Evolutionary conservation across 2,888 invertebrate species (phyloP), one percentile per base, ranked within the genome.

Genomic region (Scaeva pyrastri): DNA sequence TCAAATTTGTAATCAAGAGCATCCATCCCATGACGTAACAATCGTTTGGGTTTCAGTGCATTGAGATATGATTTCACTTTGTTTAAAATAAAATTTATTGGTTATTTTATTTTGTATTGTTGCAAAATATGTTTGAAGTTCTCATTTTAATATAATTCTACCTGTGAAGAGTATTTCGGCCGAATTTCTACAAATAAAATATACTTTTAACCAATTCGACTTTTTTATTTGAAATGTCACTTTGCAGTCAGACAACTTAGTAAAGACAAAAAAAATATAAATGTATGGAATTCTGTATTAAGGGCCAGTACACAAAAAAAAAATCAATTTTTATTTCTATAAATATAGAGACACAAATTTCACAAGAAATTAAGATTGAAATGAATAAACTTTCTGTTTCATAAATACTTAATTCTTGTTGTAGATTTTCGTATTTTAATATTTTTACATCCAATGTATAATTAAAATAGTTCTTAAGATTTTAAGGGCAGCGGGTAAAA

Each of bases 21-120:
- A 76, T 21, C 36, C n/a, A n/a, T 56, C 56, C 36, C 88, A 88
- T 91, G 91, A 91, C 91, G 91, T 91, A 91, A 91, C 90, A 89
- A 52, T 68, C 43, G 73, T 73, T 70, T 41, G 12, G 36, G 56
- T 21, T 21, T 39, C 14, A 50, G 48, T 8, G 0, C 8, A 48
- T 23, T 31, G 7, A 2, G 4, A 12, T 6, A 0, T 10, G 2
- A 14, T 8, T 21, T 14, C 0, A 4, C 14, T 36, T 36, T 21
- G 2, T 31, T 64, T 48, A 21, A 5, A 7, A 6, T n/a, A 7
- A 21, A 14, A 1, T 12, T 26, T 19, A 14, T 11, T 19, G 16
- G 14, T 31, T 19, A 7, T 14, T 48, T 36, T 12, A 1, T 6
- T 3, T 36, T 36, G 5, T n/a, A 45, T 71, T 4, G 16, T 36